phyloP scores from a whole-genome alignment of 2,113 vertebrate genomes.

The Columba livia region DNA sequence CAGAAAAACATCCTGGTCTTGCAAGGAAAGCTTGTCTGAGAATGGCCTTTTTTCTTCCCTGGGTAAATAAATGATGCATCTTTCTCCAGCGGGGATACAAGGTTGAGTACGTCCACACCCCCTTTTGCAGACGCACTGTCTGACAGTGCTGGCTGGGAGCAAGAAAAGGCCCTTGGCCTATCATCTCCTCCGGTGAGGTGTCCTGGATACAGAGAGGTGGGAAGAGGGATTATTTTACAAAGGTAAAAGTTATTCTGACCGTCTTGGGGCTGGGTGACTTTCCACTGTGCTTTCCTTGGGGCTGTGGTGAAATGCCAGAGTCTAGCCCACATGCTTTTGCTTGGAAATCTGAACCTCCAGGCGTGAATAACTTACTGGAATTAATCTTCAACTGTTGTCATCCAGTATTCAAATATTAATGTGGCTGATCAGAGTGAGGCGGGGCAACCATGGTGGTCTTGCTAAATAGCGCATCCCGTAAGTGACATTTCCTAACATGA shows the following conservation, averaged over 20 bases:
- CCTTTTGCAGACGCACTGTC: neutral
- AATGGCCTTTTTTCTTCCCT: neutral
- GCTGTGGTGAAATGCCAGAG: neutral
- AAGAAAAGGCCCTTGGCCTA: neutral
- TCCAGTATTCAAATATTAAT: constrained; percentile 24
- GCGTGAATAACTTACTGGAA: constrained; percentile 13
- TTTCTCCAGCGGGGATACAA: neutral
- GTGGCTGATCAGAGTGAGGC: constrained; percentile 12
- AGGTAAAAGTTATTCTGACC: neutral
- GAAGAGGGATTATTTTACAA: neutral
- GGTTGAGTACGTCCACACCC: neutral
- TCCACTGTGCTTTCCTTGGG: neutral
- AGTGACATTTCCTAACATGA: constrained; percentile 12
- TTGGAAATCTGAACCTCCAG: constrained; percentile 23
- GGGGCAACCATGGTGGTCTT: constrained; percentile 26
- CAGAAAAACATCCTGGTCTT: neutral
- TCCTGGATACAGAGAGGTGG: neutral
- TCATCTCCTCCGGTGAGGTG: neutral
- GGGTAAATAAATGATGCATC: neutral
- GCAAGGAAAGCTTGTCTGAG: neutral
- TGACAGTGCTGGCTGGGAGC: neutral
- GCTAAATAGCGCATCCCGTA: neutral
- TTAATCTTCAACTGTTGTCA: constrained; percentile 40
- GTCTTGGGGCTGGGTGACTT: neutral
- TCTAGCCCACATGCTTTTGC: neutral